Base-by-base conservation (phyloP, 2,113 vertebrate species). In the Proterorhinus semilunaris region DNA sequence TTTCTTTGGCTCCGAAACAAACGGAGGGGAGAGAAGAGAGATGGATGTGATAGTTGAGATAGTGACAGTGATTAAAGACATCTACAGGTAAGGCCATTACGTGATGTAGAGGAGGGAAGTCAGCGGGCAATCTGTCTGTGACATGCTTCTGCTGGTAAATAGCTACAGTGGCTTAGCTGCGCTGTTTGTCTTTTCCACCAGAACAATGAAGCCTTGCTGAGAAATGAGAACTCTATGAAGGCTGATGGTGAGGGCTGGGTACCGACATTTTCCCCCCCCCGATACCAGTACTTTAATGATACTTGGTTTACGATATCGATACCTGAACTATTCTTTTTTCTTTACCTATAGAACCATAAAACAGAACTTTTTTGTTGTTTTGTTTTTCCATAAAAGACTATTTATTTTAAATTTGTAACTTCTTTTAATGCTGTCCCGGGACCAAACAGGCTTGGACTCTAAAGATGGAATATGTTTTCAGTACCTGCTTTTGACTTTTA, bases 1-100 rank as follows among this genome's bases (percentile, higher is more conserved):
- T 61, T 61, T 61, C 44, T 61, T 42, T 61, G 58, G 58, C 58
- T 61, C 43, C 7, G 42, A n/a, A 61, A 61, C 58, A 61, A 61
- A 61, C 36, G 13, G 13, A 43, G 42, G 57, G 3, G 58, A 27
- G 21, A 12, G 55, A 10, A 45, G 7, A 15, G 58, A 16, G 58
- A 61, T 61, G 58, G 42, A 61, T 61, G 58, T 9, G 42, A 45
- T 45, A 44, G 42, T n/a, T 61, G 58, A 61, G 58, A 15, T 12
- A 61, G 58, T 45, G 58, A 61, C 58, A 61, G 36, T 61, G 58
- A 61, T 61, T 61, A 61, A 61, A 44, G 36, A 61, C 9, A 42
- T 61, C 58, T 61, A 61, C 58, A 61, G 58, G 58, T 61, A 45
- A 61, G 58, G 15, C 36, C 42, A 45, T 61, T 61, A 45, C 15